Base-by-base conservation (phyloP, 1,140 invertebrate species). In the Coptotermes formosanus region DNA sequence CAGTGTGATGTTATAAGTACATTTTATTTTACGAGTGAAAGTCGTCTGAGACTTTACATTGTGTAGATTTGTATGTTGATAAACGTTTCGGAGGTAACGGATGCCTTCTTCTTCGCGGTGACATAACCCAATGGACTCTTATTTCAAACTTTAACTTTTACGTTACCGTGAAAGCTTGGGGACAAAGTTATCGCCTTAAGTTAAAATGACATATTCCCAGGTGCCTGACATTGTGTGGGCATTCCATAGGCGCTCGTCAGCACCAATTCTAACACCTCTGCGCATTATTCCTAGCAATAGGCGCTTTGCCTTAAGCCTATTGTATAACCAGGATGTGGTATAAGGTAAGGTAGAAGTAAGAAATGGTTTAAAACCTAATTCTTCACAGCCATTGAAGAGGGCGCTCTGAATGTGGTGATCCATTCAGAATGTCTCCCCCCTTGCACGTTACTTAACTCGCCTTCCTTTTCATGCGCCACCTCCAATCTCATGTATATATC, bases 401-500 rank as follows among this genome's bases (percentile, higher is more conserved):
- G 64, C 25, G 25, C 64, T 30, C 3, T 12, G 48, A 48, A 12
- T 11, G 48, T 48, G 48, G 0, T 21, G 4, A 75, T 75, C 64
- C 64, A 75, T 75, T 75, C 25, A 75, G 19, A 75, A 75, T 30
- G 3, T 75, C 64, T 30, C 64, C 64, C 64, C 64, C n/a, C 25
- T 75, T 12, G 64, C n/a, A 30, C 25, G 0, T n/a, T 75, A 75
- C 64, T n/a, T 69, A n/a, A 25, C 6, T 69, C 23, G 64, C 64
- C 8, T 75, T 75, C 64, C 64, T n/a, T 75, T 75, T 75, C 64
- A 75, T 75, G 64, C n/a, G 8, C 7, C 64, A 75, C n/a, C 64
- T 75, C 64, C n/a, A 75, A 75, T 75, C 64, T 75, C 64, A 75
- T 75, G n/a, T 75, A n/a, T 75, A 2, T 75, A n/a, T 75, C 64